Conservation (phyloP, 2,113 vertebrate genomes). For the Crotalus viridis region DNA sequence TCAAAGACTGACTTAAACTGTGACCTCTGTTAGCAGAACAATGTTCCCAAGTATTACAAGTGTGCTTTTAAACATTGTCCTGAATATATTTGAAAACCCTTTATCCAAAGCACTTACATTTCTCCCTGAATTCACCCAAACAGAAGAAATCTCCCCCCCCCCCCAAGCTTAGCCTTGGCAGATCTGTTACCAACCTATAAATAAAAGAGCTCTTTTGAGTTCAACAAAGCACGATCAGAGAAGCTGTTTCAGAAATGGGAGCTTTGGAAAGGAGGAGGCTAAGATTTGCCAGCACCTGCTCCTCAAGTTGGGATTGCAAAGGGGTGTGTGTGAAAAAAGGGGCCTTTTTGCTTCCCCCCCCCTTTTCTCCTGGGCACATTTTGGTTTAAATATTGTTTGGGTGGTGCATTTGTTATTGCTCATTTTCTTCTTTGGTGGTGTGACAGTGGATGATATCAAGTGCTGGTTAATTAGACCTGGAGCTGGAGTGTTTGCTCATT, state of each 20-base stretch:
- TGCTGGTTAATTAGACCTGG: conserved; percentile 55
- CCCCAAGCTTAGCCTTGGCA: background rate
- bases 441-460: conserved; percentile 38
- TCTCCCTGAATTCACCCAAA: background rate
- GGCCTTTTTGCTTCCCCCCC: conserved; percentile 18
- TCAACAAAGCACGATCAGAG: background rate
- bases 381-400: conserved; percentile 48
- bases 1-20: background rate
- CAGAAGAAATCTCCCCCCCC: background rate
- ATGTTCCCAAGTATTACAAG: background rate
- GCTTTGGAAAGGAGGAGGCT: background rate
- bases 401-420: conserved; percentile 36
- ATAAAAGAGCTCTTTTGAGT: background rate
- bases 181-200: background rate
- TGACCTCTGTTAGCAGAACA: background rate
- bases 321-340: background rate
- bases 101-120: background rate
- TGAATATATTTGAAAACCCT: background rate
- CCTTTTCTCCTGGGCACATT: conserved; percentile 15
- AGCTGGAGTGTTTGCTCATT: conserved; percentile 52
- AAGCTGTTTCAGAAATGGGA: background rate
- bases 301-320: conserved; percentile 5
- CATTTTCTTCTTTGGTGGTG: conserved; percentile 45
- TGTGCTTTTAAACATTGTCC: background rate
- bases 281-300: fast-evolving